Conservation (phyloP, 1,140 invertebrate genomes). For the Nixonia krombeini region DNA sequence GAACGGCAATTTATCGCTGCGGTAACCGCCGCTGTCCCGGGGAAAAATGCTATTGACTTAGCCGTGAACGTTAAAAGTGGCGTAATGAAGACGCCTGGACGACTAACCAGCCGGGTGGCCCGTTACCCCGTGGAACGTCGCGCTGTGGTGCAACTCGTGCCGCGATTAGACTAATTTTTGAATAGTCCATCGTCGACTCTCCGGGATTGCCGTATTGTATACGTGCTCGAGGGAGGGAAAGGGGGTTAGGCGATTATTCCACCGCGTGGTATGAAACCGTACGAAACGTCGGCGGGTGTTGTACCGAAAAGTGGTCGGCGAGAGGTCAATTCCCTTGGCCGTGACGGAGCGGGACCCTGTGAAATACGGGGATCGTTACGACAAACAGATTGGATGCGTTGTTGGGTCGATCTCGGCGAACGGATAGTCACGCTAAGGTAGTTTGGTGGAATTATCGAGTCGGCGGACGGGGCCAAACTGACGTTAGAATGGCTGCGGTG, state of each 20-base stretch:
- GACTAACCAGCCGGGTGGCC: no score
- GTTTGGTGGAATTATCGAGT: slow-evolving; percentile 41
- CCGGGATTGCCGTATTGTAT: no score
- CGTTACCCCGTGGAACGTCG: no score
- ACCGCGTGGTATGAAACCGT: no score
- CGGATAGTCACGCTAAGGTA: slow-evolving; percentile 46
- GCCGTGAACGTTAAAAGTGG: not conserved
- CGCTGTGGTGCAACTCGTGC: no score
- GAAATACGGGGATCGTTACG: not conserved
- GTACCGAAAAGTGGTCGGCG: no score
- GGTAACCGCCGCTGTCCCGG: not conserved
- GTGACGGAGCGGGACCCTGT: not conserved
- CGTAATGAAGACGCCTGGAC: not conserved
- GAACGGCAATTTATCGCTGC: slow-evolving; percentile 5
- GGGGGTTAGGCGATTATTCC: no score
- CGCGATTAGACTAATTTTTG: no score
- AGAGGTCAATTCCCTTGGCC: not conserved
- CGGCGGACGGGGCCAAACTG: slow-evolving; percentile 34
- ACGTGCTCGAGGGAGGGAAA: no score
- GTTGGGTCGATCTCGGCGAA: slow-evolving; percentile 29
- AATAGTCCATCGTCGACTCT: no score
- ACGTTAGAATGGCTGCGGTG: slow-evolving; percentile 34
- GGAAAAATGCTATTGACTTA: slow-evolving; percentile 5
- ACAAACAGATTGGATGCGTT: slow-evolving; percentile 26
- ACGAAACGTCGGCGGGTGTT: no score